Evolutionary conservation across 1,140 invertebrate genomes (phyloP).

Genomic region (Anastrepha obliqua): DNA sequence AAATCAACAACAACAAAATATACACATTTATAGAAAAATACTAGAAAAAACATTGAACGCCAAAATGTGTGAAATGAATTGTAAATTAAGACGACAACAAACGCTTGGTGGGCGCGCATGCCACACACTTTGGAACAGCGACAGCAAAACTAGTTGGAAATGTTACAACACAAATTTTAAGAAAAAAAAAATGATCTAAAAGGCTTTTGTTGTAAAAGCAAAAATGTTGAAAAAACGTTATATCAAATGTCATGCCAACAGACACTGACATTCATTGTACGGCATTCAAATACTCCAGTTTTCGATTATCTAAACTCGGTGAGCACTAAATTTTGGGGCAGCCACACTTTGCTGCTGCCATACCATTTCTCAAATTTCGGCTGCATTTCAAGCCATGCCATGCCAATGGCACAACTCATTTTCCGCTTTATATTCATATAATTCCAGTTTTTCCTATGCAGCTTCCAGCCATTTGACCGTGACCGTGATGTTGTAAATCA

Average conservation of each 20-base stretch:
- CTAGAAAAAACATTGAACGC: neutral
- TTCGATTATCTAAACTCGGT: slow-evolving; percentile 7
- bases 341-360: neutral
- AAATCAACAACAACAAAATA: neutral
- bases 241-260: neutral
- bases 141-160: neutral
- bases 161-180: neutral
- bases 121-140: neutral
- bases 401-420: neutral
- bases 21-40: neutral
- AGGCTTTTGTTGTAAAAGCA: neutral
- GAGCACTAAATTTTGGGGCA: neutral
- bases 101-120: neutral
- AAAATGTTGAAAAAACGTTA: neutral
- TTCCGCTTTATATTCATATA: neutral
- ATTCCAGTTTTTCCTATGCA: too few relatives aligned
- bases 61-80: neutral
- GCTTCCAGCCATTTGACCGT: neutral
- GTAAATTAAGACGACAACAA: slow-evolving; percentile 31
- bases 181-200: neutral
- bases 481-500: slow-evolving; percentile 39
- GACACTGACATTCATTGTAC: too few relatives aligned
- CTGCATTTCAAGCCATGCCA: neutral
- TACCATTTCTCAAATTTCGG: slow-evolving; percentile 5
- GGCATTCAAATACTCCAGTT: neutral